Evolutionary conservation across 2,888 invertebrate species (phyloP), one percentile per base, ranked within the genome.

Genomic region (Cephus pulcher): DNA sequence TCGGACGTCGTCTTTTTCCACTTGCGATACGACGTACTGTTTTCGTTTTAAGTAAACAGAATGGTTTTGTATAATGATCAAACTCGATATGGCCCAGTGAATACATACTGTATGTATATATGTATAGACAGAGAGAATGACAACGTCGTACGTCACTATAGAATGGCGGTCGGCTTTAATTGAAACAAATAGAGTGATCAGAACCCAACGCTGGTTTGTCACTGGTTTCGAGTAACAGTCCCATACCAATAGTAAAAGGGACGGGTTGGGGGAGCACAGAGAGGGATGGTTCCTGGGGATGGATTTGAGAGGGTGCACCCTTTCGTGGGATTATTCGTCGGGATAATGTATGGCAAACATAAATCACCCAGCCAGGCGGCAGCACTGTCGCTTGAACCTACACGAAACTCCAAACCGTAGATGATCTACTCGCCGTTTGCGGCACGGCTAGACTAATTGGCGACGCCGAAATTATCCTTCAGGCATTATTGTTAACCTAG

Each of bases 151-250:
- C 40, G 40, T 40, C 40, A 40, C 12, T 40, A 15, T 40, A 1
- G 40, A 40, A 40, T 40, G 40, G 75, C 70, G 82, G 80, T 79
- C 81, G 82, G 81, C 84, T 89, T 90, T 88, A 90, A 90, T 90
- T 89, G 89, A 89, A 90, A 90, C 89, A 88, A 89, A 89, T 90
- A 89, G 89, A 90, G 89, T 88, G 88, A 89, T 90, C 89, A 88
- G 86, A 83, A 81, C 79, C 80, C 84, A 83, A 81, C 82, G 83
- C 81, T 80, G 81, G 81, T 80, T 40, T 40, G 40, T 40, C 40
- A 40, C 40, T 40, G 70, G 70, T 70, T 33, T 30, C 33, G 35
- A 74, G 33, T 74, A 74, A 34, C 23, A 75, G n/a, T 23, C 30
- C 23, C 56, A n/a, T 40, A 37, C 6, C 23, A 32, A 34, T 75